These are phyloP conservation scores for Schlechtendalia chinensis DNA, from an alignment of 1,140 invertebrate genomes.

Conservation along the genomic window DNA sequence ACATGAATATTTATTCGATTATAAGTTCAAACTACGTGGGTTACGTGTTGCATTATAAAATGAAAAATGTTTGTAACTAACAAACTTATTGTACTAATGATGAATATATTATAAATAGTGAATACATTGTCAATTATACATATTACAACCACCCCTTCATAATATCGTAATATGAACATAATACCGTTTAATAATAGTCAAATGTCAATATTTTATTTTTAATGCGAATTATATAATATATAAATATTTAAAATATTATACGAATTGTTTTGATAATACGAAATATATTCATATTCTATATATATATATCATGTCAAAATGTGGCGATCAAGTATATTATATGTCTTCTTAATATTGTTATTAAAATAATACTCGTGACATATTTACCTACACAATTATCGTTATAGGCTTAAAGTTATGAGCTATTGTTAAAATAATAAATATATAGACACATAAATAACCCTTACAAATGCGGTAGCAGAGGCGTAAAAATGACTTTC, in stretches of 20 bases:
- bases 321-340: background rate
- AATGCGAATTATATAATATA: background rate
- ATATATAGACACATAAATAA: background rate
- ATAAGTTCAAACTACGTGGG: constrained; percentile 11
- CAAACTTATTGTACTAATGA: background rate
- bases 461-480: background rate
- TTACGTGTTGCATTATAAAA: constrained; percentile 1
- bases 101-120: background rate
- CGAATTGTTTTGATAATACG: too few species aligned
- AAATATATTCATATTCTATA: too few species aligned
- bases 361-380: too few species aligned
- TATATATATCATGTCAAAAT: too few species aligned
- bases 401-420: too few species aligned
- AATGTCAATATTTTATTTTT: too few species aligned
- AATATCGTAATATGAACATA: too few species aligned
- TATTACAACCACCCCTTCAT: background rate
- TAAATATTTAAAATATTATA: background rate
- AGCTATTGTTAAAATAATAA: background rate
- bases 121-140: background rate
- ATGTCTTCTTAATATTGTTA: background rate
- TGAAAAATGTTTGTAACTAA: background rate
- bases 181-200: too few species aligned
- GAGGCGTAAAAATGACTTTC: background rate
- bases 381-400: background rate
- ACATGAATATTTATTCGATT: constrained; percentile 2